These are phyloP conservation scores for Chloroceryle amazona DNA, from an alignment of 2,797 vertebrate genomes.

Conservation along the genomic window DNA sequence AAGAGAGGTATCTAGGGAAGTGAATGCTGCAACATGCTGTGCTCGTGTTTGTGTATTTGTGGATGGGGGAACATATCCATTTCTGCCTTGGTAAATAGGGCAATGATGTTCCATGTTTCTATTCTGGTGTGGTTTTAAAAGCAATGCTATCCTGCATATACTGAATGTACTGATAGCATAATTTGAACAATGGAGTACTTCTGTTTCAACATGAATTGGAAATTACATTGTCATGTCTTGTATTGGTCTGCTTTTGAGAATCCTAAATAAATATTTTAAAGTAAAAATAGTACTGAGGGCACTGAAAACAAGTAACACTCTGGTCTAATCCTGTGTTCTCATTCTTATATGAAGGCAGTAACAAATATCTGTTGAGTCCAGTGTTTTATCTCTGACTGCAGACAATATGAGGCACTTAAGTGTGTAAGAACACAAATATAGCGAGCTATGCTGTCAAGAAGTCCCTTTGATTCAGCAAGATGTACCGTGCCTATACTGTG, in stretches of 20 bases:
- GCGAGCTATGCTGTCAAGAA: neutral
- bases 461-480: neutral
- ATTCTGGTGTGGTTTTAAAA: neutral
- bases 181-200: neutral
- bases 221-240: neutral
- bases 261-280: neutral
- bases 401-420: neutral
- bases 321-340: neutral
- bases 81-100: neutral
- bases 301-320: neutral
- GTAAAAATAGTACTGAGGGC: neutral
- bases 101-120: neutral
- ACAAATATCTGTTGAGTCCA: neutral
- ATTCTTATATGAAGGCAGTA: neutral
- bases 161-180: neutral
- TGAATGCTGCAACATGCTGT: neutral
- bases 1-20: neutral
- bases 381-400: neutral
- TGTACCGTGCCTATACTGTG: neutral
- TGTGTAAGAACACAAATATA: rapidly evolving
- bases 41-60: neutral
- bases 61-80: neutral
- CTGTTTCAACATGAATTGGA: neutral
- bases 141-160: neutral
- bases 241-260: neutral